Evolutionary conservation across 2,797 vertebrate species (phyloP).

Genomic region (Karalla daura): DNA sequence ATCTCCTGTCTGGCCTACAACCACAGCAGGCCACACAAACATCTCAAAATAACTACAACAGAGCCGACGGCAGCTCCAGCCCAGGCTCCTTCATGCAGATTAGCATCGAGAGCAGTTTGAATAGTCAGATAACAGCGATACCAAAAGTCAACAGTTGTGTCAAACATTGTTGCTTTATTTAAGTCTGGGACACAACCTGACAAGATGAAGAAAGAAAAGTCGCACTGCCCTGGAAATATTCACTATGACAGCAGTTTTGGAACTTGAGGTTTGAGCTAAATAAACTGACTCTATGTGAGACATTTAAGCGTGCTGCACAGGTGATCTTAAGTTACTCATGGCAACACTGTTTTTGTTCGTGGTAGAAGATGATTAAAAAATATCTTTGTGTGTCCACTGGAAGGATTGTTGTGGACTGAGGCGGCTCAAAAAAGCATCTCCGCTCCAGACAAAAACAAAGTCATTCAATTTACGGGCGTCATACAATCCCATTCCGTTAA

Average conservation of each 20-base stretch:
- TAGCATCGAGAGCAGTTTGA: slow-evolving; percentile 1
- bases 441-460: slow-evolving; percentile 10
- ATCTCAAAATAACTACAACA: slow-evolving; percentile 69
- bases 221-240: background rate
- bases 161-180: background rate
- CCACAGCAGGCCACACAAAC: slow-evolving; percentile 63
- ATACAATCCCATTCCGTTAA: slow-evolving; percentile 9
- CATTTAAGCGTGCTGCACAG: background rate
- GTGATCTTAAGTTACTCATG: background rate
- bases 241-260: background rate
- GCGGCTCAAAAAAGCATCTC: slow-evolving; percentile 24
- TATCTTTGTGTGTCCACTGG: background rate
- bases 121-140: slow-evolving; percentile 8
- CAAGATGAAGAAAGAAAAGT: background rate
- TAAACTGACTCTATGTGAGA: background rate
- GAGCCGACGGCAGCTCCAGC: slow-evolving; percentile 29
- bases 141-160: slow-evolving; percentile 13
- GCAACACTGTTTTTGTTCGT: background rate
- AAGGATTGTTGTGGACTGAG: no score
- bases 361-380: background rate
- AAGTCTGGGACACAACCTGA: background rate
- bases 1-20: slow-evolving; percentile 75
- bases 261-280: no score
- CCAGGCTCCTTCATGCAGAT: slow-evolving; percentile 37
- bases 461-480: slow-evolving; percentile 26